Evolutionary conservation across 2,113 vertebrate genomes (phyloP), one percentile per base, ranked within the genome.

Genomic region (Labeo rohita): DNA sequence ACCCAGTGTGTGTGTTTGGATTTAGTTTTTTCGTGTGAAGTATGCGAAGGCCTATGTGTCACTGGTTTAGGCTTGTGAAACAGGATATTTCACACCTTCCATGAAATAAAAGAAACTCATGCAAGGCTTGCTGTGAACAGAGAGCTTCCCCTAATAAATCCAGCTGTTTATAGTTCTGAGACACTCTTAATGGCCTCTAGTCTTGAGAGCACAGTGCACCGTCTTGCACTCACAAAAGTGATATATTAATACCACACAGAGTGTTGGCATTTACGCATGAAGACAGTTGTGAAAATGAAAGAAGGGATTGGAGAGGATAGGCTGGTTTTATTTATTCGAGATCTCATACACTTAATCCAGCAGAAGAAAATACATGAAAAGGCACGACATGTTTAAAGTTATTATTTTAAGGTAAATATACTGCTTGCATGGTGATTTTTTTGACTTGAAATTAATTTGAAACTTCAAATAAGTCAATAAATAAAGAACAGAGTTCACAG

Each of bases 121-220:
- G 92, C 90, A 91, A 91, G 88, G 89, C 88, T 94, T 90, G 88
- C 85, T 85, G 11, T 93, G 93, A 94, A 93, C 90, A 83, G 87
- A 89, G 84, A 81, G 85, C 90, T 91, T 87, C 81, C 84, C 89
- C 85, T 79, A 85, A 92, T 92, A 90, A 90, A 91, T 90, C 90
- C 82, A 76, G 86, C 85, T 94, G 89, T 93, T 93, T 92, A 92
- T 84, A 89, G 89, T 88, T 61, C 87, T 86, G 83, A 88, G 86
- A 79, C 91, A 88, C 61, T 56, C 85, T 87, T 92, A 92, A 93
- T 93, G 90, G 90, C 70, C 78, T 87, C 85, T 56, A 83, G 72
- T 83, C 70, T 77, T 83, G 83, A 90, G 78, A 80, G 80, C 74
- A 87, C 81, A 85, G 85, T 85, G 74, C 74, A 77, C 65, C 6